Percentiles rank a stretch among this genome's conserved stretches.
phyloP scores from a whole-genome alignment of 2,113 vertebrate genomes.

The Petaurus breviceps region DNA sequence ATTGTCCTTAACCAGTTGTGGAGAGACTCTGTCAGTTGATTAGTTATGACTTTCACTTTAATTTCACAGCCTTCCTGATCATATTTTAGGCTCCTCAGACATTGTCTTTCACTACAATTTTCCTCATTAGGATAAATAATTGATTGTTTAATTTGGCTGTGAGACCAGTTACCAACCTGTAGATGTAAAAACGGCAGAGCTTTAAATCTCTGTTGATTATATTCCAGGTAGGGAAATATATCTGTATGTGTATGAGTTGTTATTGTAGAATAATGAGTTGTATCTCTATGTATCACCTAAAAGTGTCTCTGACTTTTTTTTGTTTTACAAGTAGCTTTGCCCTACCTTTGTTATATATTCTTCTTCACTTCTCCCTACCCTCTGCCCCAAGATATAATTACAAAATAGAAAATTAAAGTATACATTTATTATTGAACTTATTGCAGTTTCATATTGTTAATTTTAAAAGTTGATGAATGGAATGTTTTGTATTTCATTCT shows the following conservation, averaged over 20 bases:
- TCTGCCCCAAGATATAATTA: background rate
- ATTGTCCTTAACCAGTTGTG: background rate
- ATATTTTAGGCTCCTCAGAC: background rate
- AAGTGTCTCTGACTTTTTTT: background rate
- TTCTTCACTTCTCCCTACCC: background rate
- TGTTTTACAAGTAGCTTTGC: background rate
- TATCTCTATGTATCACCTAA: background rate
- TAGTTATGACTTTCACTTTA: background rate
- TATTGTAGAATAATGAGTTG: background rate
- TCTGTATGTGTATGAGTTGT: background rate
- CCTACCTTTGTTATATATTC: background rate
- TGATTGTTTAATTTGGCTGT: background rate
- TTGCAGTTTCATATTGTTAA: background rate
- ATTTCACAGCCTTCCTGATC: background rate
- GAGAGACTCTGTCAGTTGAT: background rate
- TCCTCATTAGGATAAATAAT: background rate
- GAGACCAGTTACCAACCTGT: background rate
- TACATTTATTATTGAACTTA: background rate
- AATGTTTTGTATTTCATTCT: background rate
- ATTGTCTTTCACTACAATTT: background rate
- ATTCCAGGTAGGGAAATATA: background rate
- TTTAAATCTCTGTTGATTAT: background rate
- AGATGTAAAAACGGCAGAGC: background rate
- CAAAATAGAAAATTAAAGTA: background rate
- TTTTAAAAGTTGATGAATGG: background rate